These are phyloP conservation scores for Hemiprocne comata DNA, from an alignment of 2,113 vertebrate species.

Conservation along the genomic window DNA sequence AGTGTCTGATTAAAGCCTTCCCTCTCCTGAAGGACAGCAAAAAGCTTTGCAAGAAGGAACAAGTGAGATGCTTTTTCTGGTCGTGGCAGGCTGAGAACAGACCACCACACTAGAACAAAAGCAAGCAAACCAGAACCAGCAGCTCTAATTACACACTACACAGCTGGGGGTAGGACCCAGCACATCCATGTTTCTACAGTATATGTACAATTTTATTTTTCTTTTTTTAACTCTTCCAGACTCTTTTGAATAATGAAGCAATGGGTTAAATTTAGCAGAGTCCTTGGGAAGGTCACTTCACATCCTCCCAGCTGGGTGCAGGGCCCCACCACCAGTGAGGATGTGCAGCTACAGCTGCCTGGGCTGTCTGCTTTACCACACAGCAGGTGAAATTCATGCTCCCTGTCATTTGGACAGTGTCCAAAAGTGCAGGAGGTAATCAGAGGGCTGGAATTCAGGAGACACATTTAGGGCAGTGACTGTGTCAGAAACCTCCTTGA, in stretches of 20 bases:
- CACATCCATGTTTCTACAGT: neutral
- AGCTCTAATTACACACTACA: neutral
- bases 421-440: neutral
- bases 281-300: neutral
- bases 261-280: neutral
- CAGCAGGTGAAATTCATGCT: neutral
- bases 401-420: neutral
- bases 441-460: neutral
- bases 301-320: neutral
- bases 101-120: slow-evolving; percentile 56
- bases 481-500: neutral
- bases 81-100: neutral
- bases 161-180: neutral
- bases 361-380: neutral
- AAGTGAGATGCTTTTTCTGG: slow-evolving; percentile 1
- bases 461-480: neutral
- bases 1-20: neutral
- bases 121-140: neutral
- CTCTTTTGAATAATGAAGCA: neutral
- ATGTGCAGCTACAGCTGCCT: neutral
- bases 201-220: rapidly evolving
- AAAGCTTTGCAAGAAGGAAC: slow-evolving; percentile 46
- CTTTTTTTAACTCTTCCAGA: neutral
- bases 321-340: neutral
- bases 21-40: slow-evolving; percentile 23